Evolutionary conservation across 2,888 invertebrate genomes (phyloP).

Genomic region (Aphelenchoides bicaudatus): DNA sequence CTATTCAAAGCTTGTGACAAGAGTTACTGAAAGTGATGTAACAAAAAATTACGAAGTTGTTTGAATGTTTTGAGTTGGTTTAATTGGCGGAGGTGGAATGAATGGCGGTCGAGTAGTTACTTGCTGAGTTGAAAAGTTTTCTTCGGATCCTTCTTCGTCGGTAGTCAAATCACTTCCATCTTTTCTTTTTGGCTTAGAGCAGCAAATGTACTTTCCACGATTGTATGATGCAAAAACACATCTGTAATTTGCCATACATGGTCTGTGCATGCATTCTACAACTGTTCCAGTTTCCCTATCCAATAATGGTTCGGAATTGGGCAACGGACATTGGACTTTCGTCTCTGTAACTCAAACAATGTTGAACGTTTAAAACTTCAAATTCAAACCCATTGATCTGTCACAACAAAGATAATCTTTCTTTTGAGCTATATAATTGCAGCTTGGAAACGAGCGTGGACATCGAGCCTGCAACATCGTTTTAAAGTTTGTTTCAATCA

Average conservation of each 20-base stretch:
- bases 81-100: slow-evolving; percentile 14
- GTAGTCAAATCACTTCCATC: neutral
- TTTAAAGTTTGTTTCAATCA: too few species aligned
- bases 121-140: slow-evolving; percentile 11
- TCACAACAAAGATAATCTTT: slow-evolving; percentile 31
- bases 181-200: slow-evolving; percentile 10
- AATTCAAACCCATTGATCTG: slow-evolving; percentile 20
- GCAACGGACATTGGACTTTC: slow-evolving; percentile 24
- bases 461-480: too few species aligned
- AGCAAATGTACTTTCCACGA: slow-evolving; percentile 21
- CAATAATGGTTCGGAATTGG: slow-evolving; percentile 23
- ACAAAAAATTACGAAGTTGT: neutral
- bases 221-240: slow-evolving; percentile 24
- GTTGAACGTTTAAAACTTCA: neutral
- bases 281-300: slow-evolving; percentile 25
- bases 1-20: neutral
- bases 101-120: slow-evolving; percentile 12
- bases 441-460: slow-evolving; percentile 28
- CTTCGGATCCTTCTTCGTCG: slow-evolving; percentile 12
- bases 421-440: slow-evolving; percentile 32
- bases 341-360: slow-evolving; percentile 7
- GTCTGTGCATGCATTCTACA: slow-evolving; percentile 25
- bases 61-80: neutral
- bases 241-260: slow-evolving; percentile 21
- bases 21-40: neutral